Evolutionary conservation across 2,113 vertebrate genomes (phyloP), one percentile per base, ranked within the genome.

Genomic region (Alosa alosa): DNA sequence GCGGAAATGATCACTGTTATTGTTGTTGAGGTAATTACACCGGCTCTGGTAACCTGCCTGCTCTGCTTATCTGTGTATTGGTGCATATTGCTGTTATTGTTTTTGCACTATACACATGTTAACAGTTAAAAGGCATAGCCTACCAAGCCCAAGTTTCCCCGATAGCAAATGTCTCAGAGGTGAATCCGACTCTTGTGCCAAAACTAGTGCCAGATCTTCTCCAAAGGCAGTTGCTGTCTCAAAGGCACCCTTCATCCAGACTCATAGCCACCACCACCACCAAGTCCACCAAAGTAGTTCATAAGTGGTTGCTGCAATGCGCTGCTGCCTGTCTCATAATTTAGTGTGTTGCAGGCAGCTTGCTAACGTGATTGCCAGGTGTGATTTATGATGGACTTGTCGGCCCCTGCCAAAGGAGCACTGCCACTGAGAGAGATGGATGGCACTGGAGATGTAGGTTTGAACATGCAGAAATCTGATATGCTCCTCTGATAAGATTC

Each of bases 321-420:
- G 6, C 44, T 22, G 81, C 36, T 7, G 46, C 72, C 47, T 82
- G 52, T n/a, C 36, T 17, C 45, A 75, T 88, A 25, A 88, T 86
- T 60, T 60, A 46, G 55, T 22, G 52, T 15, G 7, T 83, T n/a
- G 72, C 81, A 49, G 57, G 55, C 85, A 39, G 41, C 18, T 18
- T 52, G 50, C 50, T 60, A 60, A 60, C 55, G 55, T 87, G 84
- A 90, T 90, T 91, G 88, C 84, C 6, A 6, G 83, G 75, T 52
- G 52, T 90, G 90, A 92, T 89, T 91, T 90, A 89, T 89, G 84
- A 68, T 86, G 88, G 83, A 49, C 86, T 86, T 52, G 49, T 11
- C 50, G 82, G 72, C 10, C 72, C 72, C 72, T 39, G 25, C 72
- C 72, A 39, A 11, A 10, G 82, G 57, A 86, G 89, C 90, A 3